Evolutionary conservation across 2,797 vertebrate genomes (phyloP), one percentile per base, ranked within the genome.

Genomic region (Ptychobarbus kaznakovi): DNA sequence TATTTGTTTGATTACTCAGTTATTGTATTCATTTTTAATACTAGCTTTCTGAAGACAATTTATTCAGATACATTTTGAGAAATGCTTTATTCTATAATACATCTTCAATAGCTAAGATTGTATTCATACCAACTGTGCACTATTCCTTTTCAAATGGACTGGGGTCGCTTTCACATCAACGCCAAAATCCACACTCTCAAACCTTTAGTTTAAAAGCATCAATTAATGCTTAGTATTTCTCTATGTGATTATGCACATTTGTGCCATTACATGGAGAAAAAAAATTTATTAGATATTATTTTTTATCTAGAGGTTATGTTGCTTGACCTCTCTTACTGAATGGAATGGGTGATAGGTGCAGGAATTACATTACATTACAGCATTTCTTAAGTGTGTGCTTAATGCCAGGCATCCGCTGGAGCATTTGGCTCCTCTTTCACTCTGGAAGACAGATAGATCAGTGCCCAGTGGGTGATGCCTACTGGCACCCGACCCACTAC

Each of bases 401-500:
- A 91, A 83, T 87, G 92, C 91, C 92, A 93, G 84, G 88, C 92
- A 90, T 89, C 88, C 74, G 73, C 92, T 91, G 92, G 91, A 92
- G 90, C 88, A 92, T 79, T 92, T 92, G 92, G 90, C 92, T 92
- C 88, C 91, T 92, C 90, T 92, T 91, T 92, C 92, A 92, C 91
- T 93, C 90, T 93, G 87, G 91, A 93, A 93, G 93, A 94, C 89
- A 91, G 92, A 94, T 94, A 92, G 92, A 93, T 82, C 91, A 87
- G 90, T 13, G 85, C 91, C 91, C 85, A 86, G 86, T 91, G 90
- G 92, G 92, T 92, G 90, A 89, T 89, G 90, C 88, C 88, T 92
- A 88, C 91, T 93, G 92, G 92, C 91, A 91, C 87, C 88, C 68
- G 85, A 91, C 89, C 91, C 89, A 90, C 87, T 84, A 91, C 86